Conservation (phyloP, 2,797 vertebrate species). For the Fistularia tabacaria region DNA sequence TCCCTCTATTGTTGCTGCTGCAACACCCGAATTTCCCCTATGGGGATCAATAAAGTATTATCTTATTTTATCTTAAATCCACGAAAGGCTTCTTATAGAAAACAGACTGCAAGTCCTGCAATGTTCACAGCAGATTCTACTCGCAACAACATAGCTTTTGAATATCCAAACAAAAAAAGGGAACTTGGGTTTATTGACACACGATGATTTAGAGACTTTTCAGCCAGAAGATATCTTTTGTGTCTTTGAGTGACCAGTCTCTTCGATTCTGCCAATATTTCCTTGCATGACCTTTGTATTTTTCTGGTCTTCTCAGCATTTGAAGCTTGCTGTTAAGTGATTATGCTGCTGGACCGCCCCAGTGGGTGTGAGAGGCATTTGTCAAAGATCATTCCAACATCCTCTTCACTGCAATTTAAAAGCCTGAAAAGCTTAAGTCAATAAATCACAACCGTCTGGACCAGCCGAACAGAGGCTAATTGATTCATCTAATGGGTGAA, state of each 20-base stretch:
- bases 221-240: slow-evolving; percentile 22
- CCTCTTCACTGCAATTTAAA: slow-evolving; percentile 26
- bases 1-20: too few relatives aligned
- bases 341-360: slow-evolving; percentile 44
- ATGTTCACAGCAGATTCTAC: too few relatives aligned
- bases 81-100: too few relatives aligned
- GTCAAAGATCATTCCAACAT: slow-evolving; percentile 32
- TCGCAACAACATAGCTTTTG: too few relatives aligned
- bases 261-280: slow-evolving; percentile 35
- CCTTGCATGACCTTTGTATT: slow-evolving; percentile 43
- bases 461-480: slow-evolving; percentile 16
- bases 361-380: slow-evolving; percentile 39
- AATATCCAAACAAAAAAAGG: too few relatives aligned
- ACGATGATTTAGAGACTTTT: slow-evolving; percentile 12
- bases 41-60: too few relatives aligned
- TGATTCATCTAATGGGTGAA: slow-evolving; percentile 37
- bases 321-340: slow-evolving; percentile 51
- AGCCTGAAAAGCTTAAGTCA: slow-evolving; percentile 12
- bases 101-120: too few relatives aligned
- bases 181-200: too few relatives aligned
- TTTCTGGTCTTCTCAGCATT: slow-evolving; percentile 52
- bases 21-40: too few relatives aligned
- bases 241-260: slow-evolving; percentile 35
- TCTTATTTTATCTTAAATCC: too few relatives aligned
- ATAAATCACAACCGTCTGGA: slow-evolving; percentile 27